These are phyloP conservation scores for Chaitophorus viminalis DNA, from an alignment of 2,888 invertebrate genomes.

Conservation along the genomic window DNA sequence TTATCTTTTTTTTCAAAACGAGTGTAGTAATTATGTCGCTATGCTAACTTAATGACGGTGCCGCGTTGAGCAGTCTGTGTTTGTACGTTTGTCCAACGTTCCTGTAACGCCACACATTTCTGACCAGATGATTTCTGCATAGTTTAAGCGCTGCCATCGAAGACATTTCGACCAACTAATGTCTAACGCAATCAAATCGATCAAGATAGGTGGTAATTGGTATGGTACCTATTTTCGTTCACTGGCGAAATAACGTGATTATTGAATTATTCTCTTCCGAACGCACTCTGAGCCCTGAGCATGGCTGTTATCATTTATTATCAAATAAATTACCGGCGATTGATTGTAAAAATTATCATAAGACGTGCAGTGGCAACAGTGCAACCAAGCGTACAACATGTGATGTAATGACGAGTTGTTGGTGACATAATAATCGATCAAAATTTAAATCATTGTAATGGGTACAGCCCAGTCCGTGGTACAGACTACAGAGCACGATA, in stretches of 20 bases:
- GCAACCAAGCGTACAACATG: neutral
- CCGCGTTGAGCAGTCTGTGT: neutral
- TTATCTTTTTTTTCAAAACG: neutral
- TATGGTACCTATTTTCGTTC: too few species aligned
- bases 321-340: neutral
- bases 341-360: neutral
- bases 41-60: constrained; percentile 8
- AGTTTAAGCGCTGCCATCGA: constrained; percentile 26
- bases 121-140: constrained; percentile 19
- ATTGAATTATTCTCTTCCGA: neutral
- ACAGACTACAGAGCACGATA: too few species aligned
- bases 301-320: neutral
- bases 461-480: too few species aligned
- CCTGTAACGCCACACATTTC: constrained; percentile 36
- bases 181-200: neutral
- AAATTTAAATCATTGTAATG: too few species aligned
- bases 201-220: too few species aligned
- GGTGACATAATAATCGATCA: too few species aligned
- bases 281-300: neutral
- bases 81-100: constrained; percentile 10
- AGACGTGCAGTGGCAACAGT: neutral
- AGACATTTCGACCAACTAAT: constrained; percentile 16
- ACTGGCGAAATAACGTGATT: neutral
- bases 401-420: neutral
- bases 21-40: neutral